Percentiles rank a stretch among this genome's conserved stretches.
Evolutionary conservation across 2,888 invertebrate species (phyloP).

Genomic region (Chaitophorus viminalis): DNA sequence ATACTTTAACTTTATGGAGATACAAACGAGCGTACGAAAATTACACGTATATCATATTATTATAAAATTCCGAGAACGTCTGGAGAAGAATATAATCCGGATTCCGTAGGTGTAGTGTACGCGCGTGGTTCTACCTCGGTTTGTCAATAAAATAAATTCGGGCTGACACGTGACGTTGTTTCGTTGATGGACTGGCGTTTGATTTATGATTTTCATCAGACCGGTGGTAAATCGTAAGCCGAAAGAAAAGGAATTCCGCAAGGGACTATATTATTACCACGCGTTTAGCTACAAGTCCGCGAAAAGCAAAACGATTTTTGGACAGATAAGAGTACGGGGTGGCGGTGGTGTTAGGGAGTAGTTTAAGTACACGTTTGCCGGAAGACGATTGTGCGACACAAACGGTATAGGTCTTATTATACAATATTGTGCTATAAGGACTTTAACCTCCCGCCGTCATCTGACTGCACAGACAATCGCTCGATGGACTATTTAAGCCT

Average conservation of each 20-base stretch:
- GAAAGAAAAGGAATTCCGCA: not conserved
- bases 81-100: not conserved
- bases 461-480: conserved; percentile 11
- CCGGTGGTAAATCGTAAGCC: not conserved
- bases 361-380: not conserved
- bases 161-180: not conserved
- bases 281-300: not conserved
- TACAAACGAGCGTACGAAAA: not conserved
- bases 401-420: too few species aligned
- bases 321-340: not conserved
- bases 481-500: conserved; percentile 39
- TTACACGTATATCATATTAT: not conserved
- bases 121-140: not conserved
- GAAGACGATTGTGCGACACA: not conserved
- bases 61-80: not conserved
- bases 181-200: not conserved
- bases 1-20: too few species aligned
- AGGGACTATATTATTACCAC: conserved; percentile 38
- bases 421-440: too few species aligned
- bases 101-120: too few species aligned
- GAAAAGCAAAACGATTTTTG: too few species aligned
- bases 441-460: not conserved
- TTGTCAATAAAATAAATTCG: not conserved
- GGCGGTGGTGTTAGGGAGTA: not conserved
- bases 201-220: conserved; percentile 52